Conservation (phyloP, 2,888 invertebrate genomes). For the Pristionchus maxplancki region DNA sequence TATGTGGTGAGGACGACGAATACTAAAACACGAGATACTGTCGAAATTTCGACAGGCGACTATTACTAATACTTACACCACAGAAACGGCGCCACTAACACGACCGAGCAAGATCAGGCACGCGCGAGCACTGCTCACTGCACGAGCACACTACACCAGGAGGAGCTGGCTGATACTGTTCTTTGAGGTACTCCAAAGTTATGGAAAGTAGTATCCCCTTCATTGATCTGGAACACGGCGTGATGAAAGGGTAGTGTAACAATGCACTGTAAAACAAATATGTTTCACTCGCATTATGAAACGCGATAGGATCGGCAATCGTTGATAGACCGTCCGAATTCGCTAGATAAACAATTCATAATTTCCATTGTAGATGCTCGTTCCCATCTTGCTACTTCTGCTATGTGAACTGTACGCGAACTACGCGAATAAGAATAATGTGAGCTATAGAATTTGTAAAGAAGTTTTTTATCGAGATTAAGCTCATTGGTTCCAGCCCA, state of each 20-base stretch:
- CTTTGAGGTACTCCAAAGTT: conserved; percentile 63
- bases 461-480: not conserved
- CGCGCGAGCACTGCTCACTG: conserved; percentile 66
- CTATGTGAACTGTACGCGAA: conserved; percentile 66
- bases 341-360: not conserved
- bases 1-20: conserved; percentile 21
- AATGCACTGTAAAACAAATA: too few species aligned
- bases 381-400: conserved; percentile 66
- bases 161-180: conserved; percentile 63
- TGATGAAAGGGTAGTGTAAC: too few species aligned
- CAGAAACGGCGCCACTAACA: conserved; percentile 1
- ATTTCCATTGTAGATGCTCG: conserved; percentile 56
- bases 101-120: conserved; percentile 56
- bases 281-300: not conserved
- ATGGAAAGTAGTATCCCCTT: too few species aligned
- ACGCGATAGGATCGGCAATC: too few species aligned
- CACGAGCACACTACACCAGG: conserved; percentile 64
- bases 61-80: not conserved
- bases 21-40: not conserved
- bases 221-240: too few species aligned
- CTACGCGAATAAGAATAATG: not conserved
- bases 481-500: conserved; percentile 17
- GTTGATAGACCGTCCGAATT: too few species aligned
- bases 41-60: conserved; percentile 11
- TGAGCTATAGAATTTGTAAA: not conserved